phyloP scores from a whole-genome alignment of 2,113 vertebrate genomes.

The Eretmodus cyanostictus region DNA sequence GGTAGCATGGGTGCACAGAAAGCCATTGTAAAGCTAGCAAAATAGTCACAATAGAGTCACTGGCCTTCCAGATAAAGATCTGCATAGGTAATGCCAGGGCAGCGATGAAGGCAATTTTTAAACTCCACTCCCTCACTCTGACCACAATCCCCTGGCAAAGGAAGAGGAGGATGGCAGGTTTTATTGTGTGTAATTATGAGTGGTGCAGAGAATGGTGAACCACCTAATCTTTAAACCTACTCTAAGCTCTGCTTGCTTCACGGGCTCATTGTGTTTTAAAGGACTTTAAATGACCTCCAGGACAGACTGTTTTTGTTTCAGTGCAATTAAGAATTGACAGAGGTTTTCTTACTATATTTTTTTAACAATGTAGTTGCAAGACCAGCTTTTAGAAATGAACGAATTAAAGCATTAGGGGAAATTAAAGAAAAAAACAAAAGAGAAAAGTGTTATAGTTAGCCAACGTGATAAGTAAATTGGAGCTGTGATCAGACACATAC shows the following conservation, averaged over 20 bases:
- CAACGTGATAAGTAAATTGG: background rate
- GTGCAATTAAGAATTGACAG: background rate
- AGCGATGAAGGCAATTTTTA: constrained; percentile 72
- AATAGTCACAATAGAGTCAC: constrained; percentile 73
- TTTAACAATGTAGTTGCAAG: background rate
- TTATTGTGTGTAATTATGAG: constrained; percentile 70
- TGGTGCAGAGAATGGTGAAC: constrained; percentile 32
- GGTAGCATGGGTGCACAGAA: constrained; percentile 70
- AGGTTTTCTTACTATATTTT: background rate
- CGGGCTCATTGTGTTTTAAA: background rate
- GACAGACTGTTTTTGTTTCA: background rate
- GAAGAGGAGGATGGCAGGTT: constrained; percentile 66
- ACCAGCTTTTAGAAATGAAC: background rate
- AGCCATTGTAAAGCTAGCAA: constrained; percentile 71
- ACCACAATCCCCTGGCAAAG: constrained; percentile 59
- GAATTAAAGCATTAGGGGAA: background rate
- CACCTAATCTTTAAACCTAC: constrained; percentile 49
- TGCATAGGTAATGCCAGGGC: constrained; percentile 73
- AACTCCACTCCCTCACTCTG: constrained; percentile 50
- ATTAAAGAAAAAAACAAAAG: background rate
- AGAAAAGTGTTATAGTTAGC: background rate
- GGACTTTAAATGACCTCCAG: background rate
- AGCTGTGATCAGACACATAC: background rate
- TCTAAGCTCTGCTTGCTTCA: constrained; percentile 54
- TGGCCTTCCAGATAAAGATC: constrained; percentile 74